Evolutionary conservation across 2,113 vertebrate genomes (phyloP).

Genomic region (Tragelaphus buxtoni): DNA sequence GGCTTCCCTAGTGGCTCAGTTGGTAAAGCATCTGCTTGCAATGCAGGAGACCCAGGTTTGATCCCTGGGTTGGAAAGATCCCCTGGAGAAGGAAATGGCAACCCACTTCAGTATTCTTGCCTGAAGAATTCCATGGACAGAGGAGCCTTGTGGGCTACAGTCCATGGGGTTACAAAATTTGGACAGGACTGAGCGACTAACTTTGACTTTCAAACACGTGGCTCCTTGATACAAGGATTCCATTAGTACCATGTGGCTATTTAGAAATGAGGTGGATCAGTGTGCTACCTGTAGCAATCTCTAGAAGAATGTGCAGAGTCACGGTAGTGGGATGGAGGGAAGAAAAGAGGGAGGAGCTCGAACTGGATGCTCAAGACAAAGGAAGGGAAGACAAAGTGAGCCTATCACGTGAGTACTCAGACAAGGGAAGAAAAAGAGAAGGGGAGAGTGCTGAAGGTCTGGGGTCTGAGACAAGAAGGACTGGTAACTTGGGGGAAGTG

Average conservation of each 20-base stretch:
- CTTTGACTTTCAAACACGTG: background rate
- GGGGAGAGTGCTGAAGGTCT: background rate
- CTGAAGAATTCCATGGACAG: background rate
- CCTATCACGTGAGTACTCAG: background rate
- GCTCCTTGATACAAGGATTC: background rate
- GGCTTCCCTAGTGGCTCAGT: background rate
- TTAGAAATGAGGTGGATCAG: background rate
- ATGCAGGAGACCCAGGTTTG: background rate
- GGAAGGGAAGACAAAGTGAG: background rate
- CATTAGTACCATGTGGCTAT: background rate
- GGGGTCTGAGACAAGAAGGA: background rate
- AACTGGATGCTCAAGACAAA: background rate
- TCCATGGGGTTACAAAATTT: background rate
- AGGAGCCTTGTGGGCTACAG: background rate
- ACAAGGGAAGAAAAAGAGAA: background rate
- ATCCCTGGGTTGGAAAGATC: fast-evolving
- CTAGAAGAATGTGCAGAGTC: background rate
- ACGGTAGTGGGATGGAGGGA: background rate
- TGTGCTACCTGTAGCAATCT: background rate
- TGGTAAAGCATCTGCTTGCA: background rate
- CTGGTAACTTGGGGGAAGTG: background rate
- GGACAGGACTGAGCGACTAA: background rate
- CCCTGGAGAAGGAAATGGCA: background rate
- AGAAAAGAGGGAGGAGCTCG: background rate
- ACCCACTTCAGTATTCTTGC: background rate